Evolutionary conservation across 1,140 invertebrate genomes (phyloP).

Genomic region (Cydia splendana): DNA sequence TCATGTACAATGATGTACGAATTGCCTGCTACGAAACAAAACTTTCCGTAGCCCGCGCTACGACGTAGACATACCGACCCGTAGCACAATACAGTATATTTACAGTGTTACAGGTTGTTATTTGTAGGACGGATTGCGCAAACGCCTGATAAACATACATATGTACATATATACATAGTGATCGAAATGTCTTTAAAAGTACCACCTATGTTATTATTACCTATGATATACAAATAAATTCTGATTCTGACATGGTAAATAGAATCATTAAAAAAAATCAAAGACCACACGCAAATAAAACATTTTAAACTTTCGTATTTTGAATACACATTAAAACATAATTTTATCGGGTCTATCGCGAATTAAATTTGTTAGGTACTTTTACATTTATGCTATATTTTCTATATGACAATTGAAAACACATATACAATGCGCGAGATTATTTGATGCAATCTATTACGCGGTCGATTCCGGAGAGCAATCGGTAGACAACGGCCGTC

Average conservation of each 20-base stretch:
- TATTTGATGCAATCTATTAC: conserved; percentile 23
- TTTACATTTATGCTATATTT: not conserved
- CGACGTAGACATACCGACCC: not conserved
- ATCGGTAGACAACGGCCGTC: conserved; percentile 61
- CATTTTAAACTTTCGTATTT: too few species aligned
- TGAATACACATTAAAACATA: too few species aligned
- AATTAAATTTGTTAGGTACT: too few species aligned
- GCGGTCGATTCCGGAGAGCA: conserved; percentile 38
- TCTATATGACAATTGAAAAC: not conserved
- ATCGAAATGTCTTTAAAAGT: too few species aligned
- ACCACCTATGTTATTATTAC: too few species aligned
- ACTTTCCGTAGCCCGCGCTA: not conserved
- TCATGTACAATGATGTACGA: too few species aligned
- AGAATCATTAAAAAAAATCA: too few species aligned
- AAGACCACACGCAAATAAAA: too few species aligned
- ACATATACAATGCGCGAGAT: not conserved
- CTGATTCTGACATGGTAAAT: too few species aligned
- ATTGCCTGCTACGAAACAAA: not conserved
- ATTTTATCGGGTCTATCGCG: too few species aligned
- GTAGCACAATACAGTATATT: not conserved
- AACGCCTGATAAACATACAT: not conserved
- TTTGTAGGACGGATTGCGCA: not conserved
- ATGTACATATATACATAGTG: too few species aligned
- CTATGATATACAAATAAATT: too few species aligned
- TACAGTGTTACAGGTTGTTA: not conserved